phyloP scores from a whole-genome alignment of 2,113 vertebrate genomes.

The Anguilla japonica region DNA sequence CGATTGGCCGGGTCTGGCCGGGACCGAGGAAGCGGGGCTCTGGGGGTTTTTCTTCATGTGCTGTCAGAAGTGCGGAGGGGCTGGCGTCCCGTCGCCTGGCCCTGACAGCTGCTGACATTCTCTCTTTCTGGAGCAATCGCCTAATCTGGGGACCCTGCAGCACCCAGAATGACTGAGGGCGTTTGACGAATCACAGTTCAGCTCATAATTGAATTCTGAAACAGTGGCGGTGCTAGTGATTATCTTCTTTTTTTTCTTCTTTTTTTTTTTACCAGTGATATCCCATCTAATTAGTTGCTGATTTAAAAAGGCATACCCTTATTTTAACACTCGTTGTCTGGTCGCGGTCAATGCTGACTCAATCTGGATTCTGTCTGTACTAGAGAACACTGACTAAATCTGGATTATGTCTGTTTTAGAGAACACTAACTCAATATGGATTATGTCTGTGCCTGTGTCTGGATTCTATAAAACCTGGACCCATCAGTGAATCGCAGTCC shows the following conservation, averaged over 20 bases:
- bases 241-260: no score
- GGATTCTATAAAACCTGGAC: no score
- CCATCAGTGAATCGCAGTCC: no score
- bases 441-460: no score
- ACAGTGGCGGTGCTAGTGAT: not conserved
- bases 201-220: not conserved
- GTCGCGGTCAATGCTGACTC: no score
- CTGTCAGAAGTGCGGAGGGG: not conserved
- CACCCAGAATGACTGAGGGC: not conserved
- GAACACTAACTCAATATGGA: no score
- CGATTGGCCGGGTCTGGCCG: not conserved
- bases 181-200: not conserved
- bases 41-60: not conserved
- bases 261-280: not conserved
- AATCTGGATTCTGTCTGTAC: no score
- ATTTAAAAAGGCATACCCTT: not conserved
- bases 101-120: constrained; percentile 19
- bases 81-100: not conserved
- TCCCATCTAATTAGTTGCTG: not conserved
- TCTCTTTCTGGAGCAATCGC: not conserved
- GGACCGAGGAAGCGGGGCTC: not conserved
- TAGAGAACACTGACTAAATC: no score
- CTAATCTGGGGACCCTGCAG: not conserved
- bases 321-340: not conserved
- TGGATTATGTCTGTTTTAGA: no score